These are phyloP conservation scores for Nemotelus nigrinus DNA, from an alignment of 2,888 invertebrate genomes.

Conservation along the genomic window DNA sequence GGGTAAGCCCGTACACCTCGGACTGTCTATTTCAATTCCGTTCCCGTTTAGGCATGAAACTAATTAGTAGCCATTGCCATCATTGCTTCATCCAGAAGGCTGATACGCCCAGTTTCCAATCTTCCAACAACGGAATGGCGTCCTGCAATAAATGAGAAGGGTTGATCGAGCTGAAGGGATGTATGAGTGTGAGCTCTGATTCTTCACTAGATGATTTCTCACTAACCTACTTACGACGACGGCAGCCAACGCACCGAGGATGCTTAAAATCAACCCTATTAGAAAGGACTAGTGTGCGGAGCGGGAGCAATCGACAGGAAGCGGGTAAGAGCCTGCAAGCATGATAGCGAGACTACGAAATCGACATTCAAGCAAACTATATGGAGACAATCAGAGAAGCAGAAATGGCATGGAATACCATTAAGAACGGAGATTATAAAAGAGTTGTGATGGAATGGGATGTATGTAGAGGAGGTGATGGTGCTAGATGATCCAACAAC, in stretches of 20 bases:
- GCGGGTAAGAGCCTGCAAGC: not conserved
- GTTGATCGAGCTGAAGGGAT: not conserved
- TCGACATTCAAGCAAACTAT: conserved; percentile 25
- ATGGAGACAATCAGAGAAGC: conserved; percentile 24
- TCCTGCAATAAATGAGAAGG: not conserved
- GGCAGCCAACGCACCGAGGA: not conserved
- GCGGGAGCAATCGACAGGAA: not conserved
- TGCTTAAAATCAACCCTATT: conserved; percentile 12
- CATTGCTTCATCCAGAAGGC: conserved; percentile 29
- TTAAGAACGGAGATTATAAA: not conserved
- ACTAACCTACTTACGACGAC: conserved; percentile 29
- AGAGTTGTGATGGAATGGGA: not conserved
- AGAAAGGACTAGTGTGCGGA: not conserved
- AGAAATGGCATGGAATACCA: conserved; percentile 21
- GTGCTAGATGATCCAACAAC: not conserved
- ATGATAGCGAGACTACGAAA: conserved; percentile 30
- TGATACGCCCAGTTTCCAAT: conserved; percentile 5
- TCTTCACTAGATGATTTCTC: conserved; percentile 16
- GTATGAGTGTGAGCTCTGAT: not conserved
- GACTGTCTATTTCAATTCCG: conserved; percentile 23
- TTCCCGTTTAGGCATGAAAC: conserved; percentile 36
- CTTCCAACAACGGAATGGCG: not conserved
- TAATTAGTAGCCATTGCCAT: conserved; percentile 42
- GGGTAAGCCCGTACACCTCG: not conserved
- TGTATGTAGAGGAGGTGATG: not conserved